Base-by-base conservation (phyloP, 1,140 invertebrate genomes). In the Ectropis grisescens region DNA sequence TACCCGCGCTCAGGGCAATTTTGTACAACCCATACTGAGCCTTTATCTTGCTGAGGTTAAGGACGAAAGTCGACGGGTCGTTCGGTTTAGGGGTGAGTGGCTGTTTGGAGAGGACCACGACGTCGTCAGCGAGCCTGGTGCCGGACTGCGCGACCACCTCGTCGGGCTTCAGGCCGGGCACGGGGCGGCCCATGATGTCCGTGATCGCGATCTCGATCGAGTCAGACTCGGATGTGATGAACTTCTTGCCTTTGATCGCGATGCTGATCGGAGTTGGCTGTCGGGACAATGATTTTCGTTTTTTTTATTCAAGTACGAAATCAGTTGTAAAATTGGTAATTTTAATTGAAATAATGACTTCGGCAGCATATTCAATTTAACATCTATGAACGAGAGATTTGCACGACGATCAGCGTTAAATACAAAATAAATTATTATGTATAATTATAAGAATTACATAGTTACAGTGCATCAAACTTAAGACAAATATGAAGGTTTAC, bases 1-100 rank as follows among this genome's bases (percentile, higher is more conserved):
- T 57, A 46, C 86, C 87, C n/a, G 90, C 92, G 56, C 85, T 91
- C 4, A 98, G 58, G 0, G 88, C 88, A 2, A 96, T 83, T 43
- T 90, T 90, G 78, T 98, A 98, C 55, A 94, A 88, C 12, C 95
- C 96, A 48, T 92, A 86, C 5, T 88, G 86, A 14, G 92, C 89
- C 43, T 93, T 94, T 11, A 89, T 86, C 46, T 91, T 86, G 82
- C 90, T 89, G 12, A 97, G 85, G 58, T 96, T 91, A 8, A 96
- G 82, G 13, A 90, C 87, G 65, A 89, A 98, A 22, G 93, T 83
- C 2, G 91, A 91, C 29, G 83, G 80, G 22, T 85, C 89, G 2
- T 76, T 75, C n/a, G 51, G 39, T 45, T 72, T 82, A 45, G 65
- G 74, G 1, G 58, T 67, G 2, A 87, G 47, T 0, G 82, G 71